Base-by-base conservation (phyloP, 1,140 invertebrate genomes). In the Spodoptera litura region DNA sequence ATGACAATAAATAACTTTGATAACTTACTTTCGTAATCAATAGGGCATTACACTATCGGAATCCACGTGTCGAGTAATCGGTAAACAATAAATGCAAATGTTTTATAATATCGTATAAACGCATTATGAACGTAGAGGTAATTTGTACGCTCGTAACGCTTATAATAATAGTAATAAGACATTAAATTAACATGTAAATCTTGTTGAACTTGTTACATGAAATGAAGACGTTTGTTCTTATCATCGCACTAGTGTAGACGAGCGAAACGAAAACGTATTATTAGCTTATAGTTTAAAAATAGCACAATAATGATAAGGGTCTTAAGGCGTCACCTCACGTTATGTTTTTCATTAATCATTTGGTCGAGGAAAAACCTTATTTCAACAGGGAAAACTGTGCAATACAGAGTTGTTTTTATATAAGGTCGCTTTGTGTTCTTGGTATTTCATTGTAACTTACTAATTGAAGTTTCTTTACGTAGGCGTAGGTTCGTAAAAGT, bases 321-420 rank as follows among this genome's bases (percentile, higher is more conserved):
- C 64, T 68, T 68, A 68, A 52, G 38, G 25, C 64, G 12, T 68
- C 64, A 68, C 51, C 64, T 31, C 64, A 52, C 64, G 25, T 68
- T 68, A 52, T 68, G 64, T 53, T 68, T 68, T 68, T n/a, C 44
- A 27, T 52, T 52, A 52, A 52, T 68, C 4, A 68, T 68, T 68
- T 53, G 12, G 53, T 4, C 1, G 15, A 66, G 20, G 44, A 27
- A 61, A 10, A 20, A 52, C n/a, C n/a, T 64, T 64, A 64, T 64
- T 44, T 44, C 9, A 64, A 64, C 15, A 11, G n/a, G 8, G 49
- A 68, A 68, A 68, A 68, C 11, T 31, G 5, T 68, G 49, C 62
- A 64, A n/a, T 49, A 20, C 44, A 51, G 25, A 25, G 9, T 52
- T 8, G 25, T 49, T 64, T 25, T 3, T 44, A 44, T 44, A 44